These are phyloP conservation scores for Erebia ligea DNA, from an alignment of 2,888 invertebrate genomes.

Conservation along the genomic window DNA sequence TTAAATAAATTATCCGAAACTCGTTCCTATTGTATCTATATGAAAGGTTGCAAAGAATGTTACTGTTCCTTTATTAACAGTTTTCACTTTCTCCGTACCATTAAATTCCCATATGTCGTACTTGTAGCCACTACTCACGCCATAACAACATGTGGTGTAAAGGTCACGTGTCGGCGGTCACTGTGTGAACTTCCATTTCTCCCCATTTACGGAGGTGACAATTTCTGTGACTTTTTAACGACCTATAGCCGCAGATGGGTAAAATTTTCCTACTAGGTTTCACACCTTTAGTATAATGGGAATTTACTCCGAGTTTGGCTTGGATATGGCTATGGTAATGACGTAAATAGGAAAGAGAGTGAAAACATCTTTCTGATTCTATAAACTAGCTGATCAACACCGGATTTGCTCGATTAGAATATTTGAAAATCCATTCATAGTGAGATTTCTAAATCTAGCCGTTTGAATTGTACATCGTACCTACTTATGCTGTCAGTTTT, in stretches of 20 bases:
- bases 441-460: too few species aligned
- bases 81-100: slow-evolving; percentile 35
- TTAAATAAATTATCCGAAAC: slow-evolving; percentile 13
- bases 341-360: too few species aligned
- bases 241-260: not conserved
- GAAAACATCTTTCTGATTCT: too few species aligned
- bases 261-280: not conserved
- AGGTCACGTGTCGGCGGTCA: slow-evolving; percentile 52
- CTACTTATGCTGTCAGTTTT: too few species aligned
- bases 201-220: slow-evolving; percentile 65
- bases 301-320: not conserved
- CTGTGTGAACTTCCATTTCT: slow-evolving; percentile 63
- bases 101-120: slow-evolving; percentile 26
- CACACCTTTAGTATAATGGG: not conserved
- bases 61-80: slow-evolving; percentile 34
- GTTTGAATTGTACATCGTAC: too few species aligned
- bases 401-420: too few species aligned
- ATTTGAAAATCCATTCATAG: too few species aligned
- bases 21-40: slow-evolving; percentile 2
- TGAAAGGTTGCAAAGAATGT: slow-evolving; percentile 31
- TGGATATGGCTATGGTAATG: too few species aligned
- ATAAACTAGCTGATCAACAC: too few species aligned
- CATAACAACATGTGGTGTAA: slow-evolving; percentile 40
- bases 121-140: not conserved
- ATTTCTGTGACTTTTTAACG: slow-evolving; percentile 44